Evolutionary conservation across 2,888 invertebrate genomes (phyloP).

Genomic region (Athalia cordata): DNA sequence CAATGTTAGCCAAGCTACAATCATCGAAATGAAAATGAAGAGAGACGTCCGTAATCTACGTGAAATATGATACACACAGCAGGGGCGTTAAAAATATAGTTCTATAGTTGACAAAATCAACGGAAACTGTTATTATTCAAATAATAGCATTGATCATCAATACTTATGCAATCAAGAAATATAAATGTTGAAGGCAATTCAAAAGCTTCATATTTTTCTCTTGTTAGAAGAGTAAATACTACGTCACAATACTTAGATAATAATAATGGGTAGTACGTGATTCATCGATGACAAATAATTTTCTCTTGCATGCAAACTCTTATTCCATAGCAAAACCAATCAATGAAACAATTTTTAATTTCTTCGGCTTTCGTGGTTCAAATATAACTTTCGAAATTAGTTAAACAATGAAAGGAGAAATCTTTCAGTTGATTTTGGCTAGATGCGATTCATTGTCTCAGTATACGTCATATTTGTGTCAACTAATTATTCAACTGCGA

Average conservation of each 20-base stretch:
- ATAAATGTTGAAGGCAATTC: not conserved
- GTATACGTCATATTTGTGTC: not conserved
- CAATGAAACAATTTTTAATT: not conserved
- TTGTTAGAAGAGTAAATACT: not conserved
- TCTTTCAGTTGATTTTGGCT: too few species aligned
- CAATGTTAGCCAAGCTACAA: not conserved
- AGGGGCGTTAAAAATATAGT: not conserved
- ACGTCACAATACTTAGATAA: not conserved
- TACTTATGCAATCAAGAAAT: constrained; percentile 11
- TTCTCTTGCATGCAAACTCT: not conserved
- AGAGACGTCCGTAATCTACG: not conserved
- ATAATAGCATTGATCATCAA: constrained; percentile 14
- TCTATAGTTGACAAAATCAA: not conserved
- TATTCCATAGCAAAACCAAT: constrained; percentile 1
- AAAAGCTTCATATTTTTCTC: not conserved
- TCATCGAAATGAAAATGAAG: not conserved
- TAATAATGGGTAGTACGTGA: not conserved
- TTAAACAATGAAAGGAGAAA: too few species aligned
- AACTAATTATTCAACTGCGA: not conserved
- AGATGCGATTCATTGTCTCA: too few species aligned
- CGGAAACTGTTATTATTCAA: constrained; percentile 6
- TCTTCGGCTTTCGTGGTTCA: too few species aligned
- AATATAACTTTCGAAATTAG: too few species aligned
- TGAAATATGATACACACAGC: not conserved
- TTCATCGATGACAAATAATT: constrained; percentile 16